These are phyloP conservation scores for Melanotus villosus DNA, from an alignment of 2,888 invertebrate genomes.

Conservation along the genomic window DNA sequence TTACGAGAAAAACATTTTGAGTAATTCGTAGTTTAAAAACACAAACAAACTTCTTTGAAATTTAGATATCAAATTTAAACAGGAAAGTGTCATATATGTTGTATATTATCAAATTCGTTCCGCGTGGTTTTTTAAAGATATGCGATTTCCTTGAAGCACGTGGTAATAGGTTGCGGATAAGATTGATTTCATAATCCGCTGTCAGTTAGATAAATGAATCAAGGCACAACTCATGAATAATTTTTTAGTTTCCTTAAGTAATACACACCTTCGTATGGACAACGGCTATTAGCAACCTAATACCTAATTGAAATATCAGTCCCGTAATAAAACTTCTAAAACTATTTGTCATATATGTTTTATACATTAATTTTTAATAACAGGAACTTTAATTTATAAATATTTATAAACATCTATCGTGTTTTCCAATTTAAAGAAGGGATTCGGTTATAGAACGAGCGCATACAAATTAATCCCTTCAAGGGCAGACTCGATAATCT, in stretches of 20 bases:
- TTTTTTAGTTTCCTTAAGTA: slow-evolving; percentile 31
- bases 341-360: slow-evolving; percentile 36
- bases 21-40: too few species aligned
- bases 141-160: too few species aligned
- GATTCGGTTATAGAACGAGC: background rate
- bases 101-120: too few species aligned
- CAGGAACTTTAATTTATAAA: slow-evolving; percentile 25
- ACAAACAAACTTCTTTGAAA: too few species aligned
- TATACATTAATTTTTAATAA: slow-evolving; percentile 32
- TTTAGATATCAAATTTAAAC: too few species aligned
- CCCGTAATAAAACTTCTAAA: slow-evolving; percentile 18
- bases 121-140: too few species aligned
- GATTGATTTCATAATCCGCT: slow-evolving; percentile 28
- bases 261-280: slow-evolving; percentile 26
- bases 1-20: too few species aligned
- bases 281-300: slow-evolving; percentile 29
- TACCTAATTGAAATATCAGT: slow-evolving; percentile 40
- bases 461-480: slow-evolving; percentile 21
- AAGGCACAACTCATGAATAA: slow-evolving; percentile 22
- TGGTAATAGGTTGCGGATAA: slow-evolving; percentile 14
- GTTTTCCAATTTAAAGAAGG: slow-evolving; percentile 26
- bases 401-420: slow-evolving; percentile 5
- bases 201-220: slow-evolving; percentile 33
- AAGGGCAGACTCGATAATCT: slow-evolving; percentile 5
- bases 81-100: too few species aligned